These are phyloP conservation scores for Heliconius eleuchia DNA, from an alignment of 1,140 invertebrate genomes.

Conservation along the genomic window DNA sequence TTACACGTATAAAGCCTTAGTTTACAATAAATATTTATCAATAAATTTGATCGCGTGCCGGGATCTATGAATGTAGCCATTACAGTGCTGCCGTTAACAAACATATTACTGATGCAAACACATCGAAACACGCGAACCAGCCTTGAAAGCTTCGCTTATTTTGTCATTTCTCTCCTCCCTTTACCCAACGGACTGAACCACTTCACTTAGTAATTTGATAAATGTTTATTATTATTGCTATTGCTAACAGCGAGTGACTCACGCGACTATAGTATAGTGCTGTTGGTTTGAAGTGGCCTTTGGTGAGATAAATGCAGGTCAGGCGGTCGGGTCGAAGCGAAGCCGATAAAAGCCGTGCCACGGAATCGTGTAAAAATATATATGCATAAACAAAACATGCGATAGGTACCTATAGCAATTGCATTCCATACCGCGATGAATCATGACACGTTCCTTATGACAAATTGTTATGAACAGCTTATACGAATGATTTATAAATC, in stretches of 20 bases:
- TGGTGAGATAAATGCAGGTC: conserved; percentile 52
- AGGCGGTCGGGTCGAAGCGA: conserved; percentile 41
- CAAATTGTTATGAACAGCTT: conserved; percentile 34
- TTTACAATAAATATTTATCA: background rate
- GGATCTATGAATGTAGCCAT: conserved; percentile 75
- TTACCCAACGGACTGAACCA: conserved; percentile 51
- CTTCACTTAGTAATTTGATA: conserved; percentile 71
- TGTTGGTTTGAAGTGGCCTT: conserved; percentile 43
- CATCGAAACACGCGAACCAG: conserved; percentile 71
- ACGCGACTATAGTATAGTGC: conserved; percentile 44
- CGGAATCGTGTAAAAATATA: conserved; percentile 36
- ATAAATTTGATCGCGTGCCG: conserved; percentile 52
- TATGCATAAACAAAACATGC: conserved; percentile 16
- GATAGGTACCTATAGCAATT: background rate
- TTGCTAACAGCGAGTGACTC: conserved; percentile 63
- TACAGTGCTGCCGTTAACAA: conserved; percentile 72
- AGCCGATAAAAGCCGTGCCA: conserved; percentile 44
- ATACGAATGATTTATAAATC: conserved; percentile 11
- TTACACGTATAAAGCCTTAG: background rate
- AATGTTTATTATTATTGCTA: conserved; percentile 73
- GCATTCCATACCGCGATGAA: conserved; percentile 15
- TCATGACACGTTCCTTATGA: conserved; percentile 31
- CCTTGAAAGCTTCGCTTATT: conserved; percentile 76
- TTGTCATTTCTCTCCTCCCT: conserved; percentile 68
- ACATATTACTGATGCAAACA: conserved; percentile 80